Conservation (phyloP, 1,140 invertebrate genomes). For the Heliconius melpomene region DNA sequence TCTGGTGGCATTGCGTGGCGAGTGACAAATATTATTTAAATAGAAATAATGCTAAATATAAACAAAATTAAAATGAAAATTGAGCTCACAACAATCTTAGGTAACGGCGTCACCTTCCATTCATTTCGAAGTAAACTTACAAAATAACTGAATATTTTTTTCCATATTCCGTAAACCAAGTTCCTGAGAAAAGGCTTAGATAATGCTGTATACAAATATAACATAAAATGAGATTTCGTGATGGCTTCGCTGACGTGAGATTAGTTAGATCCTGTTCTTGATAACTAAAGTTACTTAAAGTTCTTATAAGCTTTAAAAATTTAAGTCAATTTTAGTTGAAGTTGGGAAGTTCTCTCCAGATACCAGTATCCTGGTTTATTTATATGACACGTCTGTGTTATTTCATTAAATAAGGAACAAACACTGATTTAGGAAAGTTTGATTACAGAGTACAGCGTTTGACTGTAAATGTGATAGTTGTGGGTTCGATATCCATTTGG, state of each 20-base stretch:
- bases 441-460: background rate
- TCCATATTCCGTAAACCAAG: background rate
- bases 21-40: too few relatives aligned
- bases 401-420: background rate
- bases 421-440: background rate
- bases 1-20: too few relatives aligned
- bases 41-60: background rate
- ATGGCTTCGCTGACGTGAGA: conserved; percentile 13
- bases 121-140: background rate
- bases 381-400: background rate
- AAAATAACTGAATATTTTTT: background rate
- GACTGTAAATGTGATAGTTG: too few relatives aligned
- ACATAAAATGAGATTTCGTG: conserved; percentile 20
- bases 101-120: background rate
- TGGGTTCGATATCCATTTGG: too few relatives aligned
- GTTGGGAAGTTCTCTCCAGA: background rate
- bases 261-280: conserved; percentile 24
- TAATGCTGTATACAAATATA: conserved; percentile 7
- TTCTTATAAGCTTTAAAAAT: conserved; percentile 43
- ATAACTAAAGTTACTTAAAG: conserved; percentile 34
- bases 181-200: background rate
- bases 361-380: background rate
- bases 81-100: background rate
- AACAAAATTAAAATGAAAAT: background rate
- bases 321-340: conserved; percentile 38